phyloP scores from a whole-genome alignment of 2,797 vertebrate species.

The Clarias pachynema region DNA sequence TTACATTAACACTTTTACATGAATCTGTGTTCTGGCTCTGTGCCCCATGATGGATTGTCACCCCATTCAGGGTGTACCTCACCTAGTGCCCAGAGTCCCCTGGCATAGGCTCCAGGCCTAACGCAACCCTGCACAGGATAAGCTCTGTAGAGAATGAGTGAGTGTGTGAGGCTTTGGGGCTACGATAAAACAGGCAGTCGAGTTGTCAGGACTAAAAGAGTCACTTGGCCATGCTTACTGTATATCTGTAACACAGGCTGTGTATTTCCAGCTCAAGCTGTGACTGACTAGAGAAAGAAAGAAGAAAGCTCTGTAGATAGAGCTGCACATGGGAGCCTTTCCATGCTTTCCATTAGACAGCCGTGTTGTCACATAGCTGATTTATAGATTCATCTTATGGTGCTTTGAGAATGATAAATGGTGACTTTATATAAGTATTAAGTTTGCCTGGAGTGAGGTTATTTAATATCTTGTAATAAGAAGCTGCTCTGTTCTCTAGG shows the following conservation, averaged over 20 bases:
- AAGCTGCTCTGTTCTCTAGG: conserved; percentile 15
- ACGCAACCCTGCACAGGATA: no score
- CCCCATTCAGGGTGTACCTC: no score
- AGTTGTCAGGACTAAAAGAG: not conserved
- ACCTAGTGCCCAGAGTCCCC: no score
- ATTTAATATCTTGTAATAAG: conserved; percentile 26
- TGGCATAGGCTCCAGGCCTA: no score
- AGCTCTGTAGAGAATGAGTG: no score
- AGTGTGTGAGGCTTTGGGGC: not conserved
- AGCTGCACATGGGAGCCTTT: conserved; percentile 22
- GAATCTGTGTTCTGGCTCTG: no score
- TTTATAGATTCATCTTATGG: conserved; percentile 27
- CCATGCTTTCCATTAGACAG: conserved; percentile 29
- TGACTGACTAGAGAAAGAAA: not conserved
- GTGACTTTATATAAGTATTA: conserved; percentile 20
- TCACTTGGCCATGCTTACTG: not conserved
- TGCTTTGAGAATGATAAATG: conserved; percentile 28
- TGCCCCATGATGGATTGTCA: no score
- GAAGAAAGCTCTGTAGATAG: conserved; percentile 6
- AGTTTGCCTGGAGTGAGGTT: conserved; percentile 17
- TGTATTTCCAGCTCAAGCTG: not conserved
- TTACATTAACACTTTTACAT: not conserved
- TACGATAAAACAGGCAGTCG: not conserved
- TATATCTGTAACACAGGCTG: not conserved
- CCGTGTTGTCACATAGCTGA: conserved; percentile 15